These are phyloP conservation scores for Leptinotarsa juncta DNA, from an alignment of 2,888 invertebrate genomes.

Conservation along the genomic window DNA sequence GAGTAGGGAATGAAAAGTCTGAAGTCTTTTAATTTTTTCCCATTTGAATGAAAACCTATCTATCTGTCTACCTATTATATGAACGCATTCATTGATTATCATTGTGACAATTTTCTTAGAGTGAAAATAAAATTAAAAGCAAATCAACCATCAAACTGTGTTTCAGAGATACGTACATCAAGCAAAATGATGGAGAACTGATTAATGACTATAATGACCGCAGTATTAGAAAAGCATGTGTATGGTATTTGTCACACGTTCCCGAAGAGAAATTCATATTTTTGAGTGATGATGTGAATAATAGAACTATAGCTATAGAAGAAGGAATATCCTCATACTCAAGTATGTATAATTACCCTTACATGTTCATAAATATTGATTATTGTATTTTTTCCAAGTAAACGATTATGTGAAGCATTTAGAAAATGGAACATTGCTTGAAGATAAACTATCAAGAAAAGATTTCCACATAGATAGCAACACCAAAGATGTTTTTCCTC, in stretches of 20 bases:
- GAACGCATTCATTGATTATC: too few species aligned
- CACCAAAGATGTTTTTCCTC: conserved; percentile 81
- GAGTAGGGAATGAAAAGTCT: too few species aligned
- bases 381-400: conserved; percentile 66
- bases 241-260: conserved; percentile 87
- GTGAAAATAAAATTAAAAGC: too few species aligned
- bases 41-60: too few species aligned
- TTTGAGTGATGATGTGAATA: conserved; percentile 86
- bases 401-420: conserved; percentile 83
- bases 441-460: conserved; percentile 84
- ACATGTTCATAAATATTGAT: not conserved
- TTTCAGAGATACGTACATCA: conserved; percentile 86
- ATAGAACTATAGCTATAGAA: conserved; percentile 76
- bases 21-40: too few species aligned
- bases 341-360: conserved; percentile 68
- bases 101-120: too few species aligned
- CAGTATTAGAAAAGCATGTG: conserved; percentile 83
- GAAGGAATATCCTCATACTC: conserved; percentile 79
- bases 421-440: conserved; percentile 72
- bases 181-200: conserved; percentile 83
- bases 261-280: conserved; percentile 75
- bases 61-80: too few species aligned
- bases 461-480: conserved; percentile 72
- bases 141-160: not conserved
- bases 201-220: conserved; percentile 93